Evolutionary conservation across 2,888 invertebrate genomes (phyloP).

Genomic region (Drosophila macrothrix): DNA sequence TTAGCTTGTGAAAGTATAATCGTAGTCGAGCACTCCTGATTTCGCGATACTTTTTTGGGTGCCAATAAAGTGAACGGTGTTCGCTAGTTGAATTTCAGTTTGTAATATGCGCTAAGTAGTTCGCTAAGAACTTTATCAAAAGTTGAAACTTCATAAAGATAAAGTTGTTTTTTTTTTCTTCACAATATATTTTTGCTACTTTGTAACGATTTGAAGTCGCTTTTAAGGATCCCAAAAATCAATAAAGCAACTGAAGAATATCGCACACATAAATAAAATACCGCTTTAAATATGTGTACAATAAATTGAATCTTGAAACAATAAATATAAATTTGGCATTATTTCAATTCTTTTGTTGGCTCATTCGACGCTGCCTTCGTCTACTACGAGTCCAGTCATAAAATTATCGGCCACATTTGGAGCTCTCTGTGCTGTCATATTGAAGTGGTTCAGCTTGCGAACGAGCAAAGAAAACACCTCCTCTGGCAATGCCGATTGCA

Average conservation of each 20-base stretch:
- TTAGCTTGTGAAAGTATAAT: not conserved
- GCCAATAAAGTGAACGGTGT: not conserved
- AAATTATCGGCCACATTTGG: not conserved
- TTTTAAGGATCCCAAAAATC: not conserved
- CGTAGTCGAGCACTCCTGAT: not conserved
- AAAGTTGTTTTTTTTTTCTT: not conserved
- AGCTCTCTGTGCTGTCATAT: slow-evolving; percentile 42
- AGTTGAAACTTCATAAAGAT: not conserved
- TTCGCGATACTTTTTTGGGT: not conserved
- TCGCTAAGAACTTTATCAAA: slow-evolving; percentile 10
- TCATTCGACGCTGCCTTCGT: slow-evolving; percentile 47
- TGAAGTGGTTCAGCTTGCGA: slow-evolving; percentile 86
- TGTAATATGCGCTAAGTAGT: not conserved
- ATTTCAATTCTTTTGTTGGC: not conserved
- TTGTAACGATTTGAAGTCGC: no score
- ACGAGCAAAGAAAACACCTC: slow-evolving; percentile 95
- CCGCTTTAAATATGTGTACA: not conserved
- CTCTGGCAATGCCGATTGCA: slow-evolving; percentile 98
- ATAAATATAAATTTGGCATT: slow-evolving; percentile 31
- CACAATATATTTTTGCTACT: not conserved
- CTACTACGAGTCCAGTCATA: slow-evolving; percentile 18
- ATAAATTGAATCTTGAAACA: slow-evolving; percentile 22
- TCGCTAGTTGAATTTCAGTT: not conserved
- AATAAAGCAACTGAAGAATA: not conserved
- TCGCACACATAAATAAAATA: not conserved